Conservation (phyloP, 2,888 invertebrate genomes). For the Macrosiphum euphorbiae region DNA sequence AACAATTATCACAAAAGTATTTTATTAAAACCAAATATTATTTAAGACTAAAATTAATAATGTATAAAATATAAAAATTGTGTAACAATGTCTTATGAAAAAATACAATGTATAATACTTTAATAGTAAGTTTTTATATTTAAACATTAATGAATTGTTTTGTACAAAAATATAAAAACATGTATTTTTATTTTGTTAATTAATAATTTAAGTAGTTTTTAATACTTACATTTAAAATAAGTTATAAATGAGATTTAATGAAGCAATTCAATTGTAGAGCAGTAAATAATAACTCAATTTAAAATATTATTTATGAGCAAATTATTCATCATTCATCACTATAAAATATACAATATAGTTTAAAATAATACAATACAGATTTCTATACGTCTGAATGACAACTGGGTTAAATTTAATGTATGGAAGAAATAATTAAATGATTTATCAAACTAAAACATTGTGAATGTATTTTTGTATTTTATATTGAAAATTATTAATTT, state of each 20-base stretch:
- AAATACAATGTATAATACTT: neutral
- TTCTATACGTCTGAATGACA: neutral
- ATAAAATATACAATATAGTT: neutral
- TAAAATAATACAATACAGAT: too few relatives aligned
- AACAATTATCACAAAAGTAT: neutral
- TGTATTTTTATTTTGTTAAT: neutral
- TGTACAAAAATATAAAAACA: neutral
- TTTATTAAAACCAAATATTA: neutral
- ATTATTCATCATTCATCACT: neutral
- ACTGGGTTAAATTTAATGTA: neutral
- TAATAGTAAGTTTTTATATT: neutral
- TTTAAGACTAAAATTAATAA: neutral
- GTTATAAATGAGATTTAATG: neutral
- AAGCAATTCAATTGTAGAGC: neutral
- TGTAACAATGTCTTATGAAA: neutral
- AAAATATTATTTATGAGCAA: conserved; percentile 45
- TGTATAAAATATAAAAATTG: neutral
- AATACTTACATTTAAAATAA: neutral
- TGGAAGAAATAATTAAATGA: neutral
- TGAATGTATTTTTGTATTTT: neutral
- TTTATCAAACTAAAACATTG: neutral
- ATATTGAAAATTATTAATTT: neutral
- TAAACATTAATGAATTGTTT: neutral
- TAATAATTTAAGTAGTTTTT: neutral
- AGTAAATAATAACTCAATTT: neutral